These are phyloP conservation scores for Acanthococcus lagerstroemiae DNA, from an alignment of 2,888 invertebrate genomes.

Conservation along the genomic window DNA sequence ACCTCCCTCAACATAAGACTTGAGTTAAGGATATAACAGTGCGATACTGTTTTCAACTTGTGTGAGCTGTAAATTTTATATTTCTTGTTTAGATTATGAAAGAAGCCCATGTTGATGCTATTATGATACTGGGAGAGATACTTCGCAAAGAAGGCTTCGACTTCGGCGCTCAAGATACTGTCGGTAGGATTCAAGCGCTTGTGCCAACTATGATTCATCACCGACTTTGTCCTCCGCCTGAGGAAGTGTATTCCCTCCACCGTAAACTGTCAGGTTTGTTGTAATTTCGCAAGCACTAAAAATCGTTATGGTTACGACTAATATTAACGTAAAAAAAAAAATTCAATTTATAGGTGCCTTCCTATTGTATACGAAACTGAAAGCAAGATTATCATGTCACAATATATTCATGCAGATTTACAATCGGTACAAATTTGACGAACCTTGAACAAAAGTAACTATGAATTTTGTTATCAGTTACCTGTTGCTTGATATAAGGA, in stretches of 20 bases:
- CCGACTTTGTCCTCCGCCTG: slow-evolving; percentile 90
- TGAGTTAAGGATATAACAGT: no score
- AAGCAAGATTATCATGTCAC: slow-evolving; percentile 68
- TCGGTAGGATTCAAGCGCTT: slow-evolving; percentile 65
- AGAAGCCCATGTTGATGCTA: slow-evolving; percentile 89
- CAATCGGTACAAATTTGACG: slow-evolving; percentile 49
- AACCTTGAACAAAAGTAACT: no score
- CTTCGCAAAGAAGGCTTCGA: slow-evolving; percentile 71
- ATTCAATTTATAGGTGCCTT: slow-evolving; percentile 95
- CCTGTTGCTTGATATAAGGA: no score
- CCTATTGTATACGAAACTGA: slow-evolving; percentile 77
- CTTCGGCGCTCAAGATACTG: slow-evolving; percentile 78
- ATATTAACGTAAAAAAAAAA: no score
- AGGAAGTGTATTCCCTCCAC: slow-evolving; percentile 96
- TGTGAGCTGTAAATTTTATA: no score
- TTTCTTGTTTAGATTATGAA: slow-evolving; percentile 58
- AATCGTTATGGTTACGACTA: no score
- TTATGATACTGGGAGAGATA: slow-evolving; percentile 94
- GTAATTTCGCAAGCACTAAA: background rate
- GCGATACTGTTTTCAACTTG: no score
- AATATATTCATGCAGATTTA: slow-evolving; percentile 74
- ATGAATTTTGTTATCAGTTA: no score
- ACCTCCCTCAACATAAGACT: no score
- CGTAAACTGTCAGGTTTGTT: slow-evolving; percentile 64
- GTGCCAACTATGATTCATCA: slow-evolving; percentile 92